Evolutionary conservation across 2,113 vertebrate species (phyloP).

Genomic region (Xiphorhynchus elegans): DNA sequence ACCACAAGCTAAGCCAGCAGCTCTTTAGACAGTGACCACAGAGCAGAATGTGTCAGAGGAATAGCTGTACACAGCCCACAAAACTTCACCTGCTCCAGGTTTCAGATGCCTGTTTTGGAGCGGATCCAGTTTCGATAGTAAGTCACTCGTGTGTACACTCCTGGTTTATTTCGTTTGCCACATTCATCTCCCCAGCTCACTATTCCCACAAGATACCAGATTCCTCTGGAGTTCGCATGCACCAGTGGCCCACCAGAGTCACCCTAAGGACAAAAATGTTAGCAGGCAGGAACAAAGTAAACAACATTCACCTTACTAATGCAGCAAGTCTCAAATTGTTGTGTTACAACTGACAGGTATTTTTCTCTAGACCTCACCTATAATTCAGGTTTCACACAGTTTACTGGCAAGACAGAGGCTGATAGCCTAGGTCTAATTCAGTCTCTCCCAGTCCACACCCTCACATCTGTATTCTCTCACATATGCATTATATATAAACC

Average conservation of each 20-base stretch:
- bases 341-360: not conserved
- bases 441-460: not conserved
- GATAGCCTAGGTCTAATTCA: not conserved
- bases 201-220: slow-evolving; percentile 82
- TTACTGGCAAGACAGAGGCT: not conserved
- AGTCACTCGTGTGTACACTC: slow-evolving; percentile 78
- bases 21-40: not conserved
- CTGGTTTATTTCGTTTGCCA: slow-evolving; percentile 76
- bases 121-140: slow-evolving; percentile 77
- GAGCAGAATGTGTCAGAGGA: slow-evolving; percentile 17
- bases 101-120: slow-evolving; percentile 72
- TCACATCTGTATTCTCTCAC: not conserved
- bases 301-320: not conserved
- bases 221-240: slow-evolving; percentile 73
- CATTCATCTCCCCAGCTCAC: slow-evolving; percentile 84
- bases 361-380: not conserved
- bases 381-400: not conserved
- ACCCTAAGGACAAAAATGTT: slow-evolving; percentile 75
- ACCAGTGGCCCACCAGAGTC: slow-evolving; percentile 92
- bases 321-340: not conserved
- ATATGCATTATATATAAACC: not conserved
- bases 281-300: not conserved
- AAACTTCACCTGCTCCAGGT: not conserved
- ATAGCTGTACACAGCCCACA: not conserved
- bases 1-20: not conserved